Base-by-base conservation (phyloP, 2,888 invertebrate species). In the Hyposoter didymator region DNA sequence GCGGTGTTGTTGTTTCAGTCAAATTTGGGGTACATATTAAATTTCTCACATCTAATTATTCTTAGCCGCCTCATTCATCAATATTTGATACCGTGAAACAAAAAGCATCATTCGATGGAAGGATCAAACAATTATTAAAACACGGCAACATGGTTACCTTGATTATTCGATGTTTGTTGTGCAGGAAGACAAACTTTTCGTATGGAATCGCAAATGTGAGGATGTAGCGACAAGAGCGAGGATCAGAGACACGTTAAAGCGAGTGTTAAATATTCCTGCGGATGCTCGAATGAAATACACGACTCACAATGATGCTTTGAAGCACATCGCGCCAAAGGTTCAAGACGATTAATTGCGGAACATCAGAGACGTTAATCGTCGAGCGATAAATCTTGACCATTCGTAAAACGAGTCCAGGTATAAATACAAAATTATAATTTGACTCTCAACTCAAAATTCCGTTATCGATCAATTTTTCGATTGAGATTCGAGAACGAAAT, bases 141-240 rank as follows among this genome's bases (percentile, higher is more conserved):
- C 19, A n/a, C 28, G 59, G 1, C 17, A 55, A 12, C 22, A 22
- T 28, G 22, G 12, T 70, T 45, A 5, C 35, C n/a, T 2, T 22
- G 14, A 6, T 35, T 10, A 32, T 74, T 72, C 35, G 14, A 28
- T 49, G 8, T 59, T 79, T 79, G 19, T 67, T 14, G 17, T 49
- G 43, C 43, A 98, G 97, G 99, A 99, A 95, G 99, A 99, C 94
- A 97, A 98, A 93, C 96, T 99, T 92, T 98, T 99, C 89, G 96
- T 99, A 91, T 99, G 99, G 99, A 99, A 99, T 95, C 97, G 98
- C 94, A 99, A 98, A 89, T 98, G 99, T 78, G 96, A 97, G 88
- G 99, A 99, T 95, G 96, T 96, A 92, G 96, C 96, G 88, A 98
- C 98, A 88, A 98, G 98, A 90, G 96, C 96, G 88, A 96, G 99